Conservation (phyloP, 2,888 invertebrate genomes). For the Macrosoma leucophasiata region DNA sequence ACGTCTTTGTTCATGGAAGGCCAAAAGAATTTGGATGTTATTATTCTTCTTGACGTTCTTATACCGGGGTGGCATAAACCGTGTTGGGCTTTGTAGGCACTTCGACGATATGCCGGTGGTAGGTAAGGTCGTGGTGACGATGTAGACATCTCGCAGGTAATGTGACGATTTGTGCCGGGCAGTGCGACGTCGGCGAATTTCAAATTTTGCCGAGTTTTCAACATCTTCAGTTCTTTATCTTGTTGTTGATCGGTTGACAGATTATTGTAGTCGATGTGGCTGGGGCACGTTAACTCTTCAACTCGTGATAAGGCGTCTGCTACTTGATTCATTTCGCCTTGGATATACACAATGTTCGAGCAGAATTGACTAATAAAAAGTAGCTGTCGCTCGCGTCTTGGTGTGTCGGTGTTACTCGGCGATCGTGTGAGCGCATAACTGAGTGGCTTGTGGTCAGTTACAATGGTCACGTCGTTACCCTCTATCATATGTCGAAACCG, state of each 20-base stretch:
- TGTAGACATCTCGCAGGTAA: conserved; percentile 8
- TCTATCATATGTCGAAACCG: conserved; percentile 20
- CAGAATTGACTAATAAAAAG: conserved; percentile 1
- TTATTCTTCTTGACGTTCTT: conserved; percentile 4
- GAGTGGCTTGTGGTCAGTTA: conserved; percentile 25
- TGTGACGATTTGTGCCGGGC: too few species aligned
- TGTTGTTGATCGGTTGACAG: neutral
- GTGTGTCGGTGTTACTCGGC: conserved; percentile 1
- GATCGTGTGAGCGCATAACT: conserved; percentile 6
- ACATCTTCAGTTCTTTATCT: conserved; percentile 1
- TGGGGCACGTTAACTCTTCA: neutral
- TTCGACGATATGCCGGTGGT: conserved; percentile 1
- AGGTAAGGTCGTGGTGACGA: neutral
- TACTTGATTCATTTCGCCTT: neutral
- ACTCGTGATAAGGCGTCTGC: neutral
- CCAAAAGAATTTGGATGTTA: conserved; percentile 8
- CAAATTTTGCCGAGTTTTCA: neutral
- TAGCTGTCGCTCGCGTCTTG: neutral
- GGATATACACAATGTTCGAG: neutral
- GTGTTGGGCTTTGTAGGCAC: conserved; percentile 9
- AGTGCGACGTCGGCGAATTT: neutral
- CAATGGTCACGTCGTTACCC: conserved; percentile 18
- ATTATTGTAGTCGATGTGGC: neutral
- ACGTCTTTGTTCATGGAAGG: conserved; percentile 10
- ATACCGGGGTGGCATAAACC: conserved; percentile 10